These are phyloP conservation scores for Brachyptera putata DNA, from an alignment of 2,888 invertebrate genomes.

Conservation along the genomic window DNA sequence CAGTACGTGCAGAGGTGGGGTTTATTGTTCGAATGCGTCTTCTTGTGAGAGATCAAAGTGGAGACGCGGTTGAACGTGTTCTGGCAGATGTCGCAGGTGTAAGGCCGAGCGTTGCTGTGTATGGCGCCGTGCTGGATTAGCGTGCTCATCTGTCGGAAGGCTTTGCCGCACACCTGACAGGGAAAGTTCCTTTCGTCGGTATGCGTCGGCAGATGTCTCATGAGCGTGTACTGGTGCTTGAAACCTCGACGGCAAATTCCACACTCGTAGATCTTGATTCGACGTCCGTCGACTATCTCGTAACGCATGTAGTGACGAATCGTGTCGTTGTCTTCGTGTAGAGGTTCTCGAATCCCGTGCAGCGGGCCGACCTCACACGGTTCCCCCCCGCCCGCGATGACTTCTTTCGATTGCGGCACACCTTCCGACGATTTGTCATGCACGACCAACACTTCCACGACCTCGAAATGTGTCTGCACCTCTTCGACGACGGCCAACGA, in stretches of 20 bases:
- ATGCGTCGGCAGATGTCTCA: slow-evolving; percentile 71
- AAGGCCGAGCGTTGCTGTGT: slow-evolving; percentile 69
- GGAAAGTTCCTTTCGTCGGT: slow-evolving; percentile 73
- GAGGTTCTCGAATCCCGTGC: no score
- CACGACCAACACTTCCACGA: neutral
- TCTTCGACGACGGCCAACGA: no score
- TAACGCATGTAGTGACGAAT: neutral
- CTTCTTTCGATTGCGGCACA: no score
- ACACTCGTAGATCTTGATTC: slow-evolving; percentile 24
- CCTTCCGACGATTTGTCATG: no score
- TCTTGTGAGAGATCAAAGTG: slow-evolving; percentile 73
- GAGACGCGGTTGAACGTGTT: slow-evolving; percentile 76
- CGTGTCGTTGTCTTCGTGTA: neutral
- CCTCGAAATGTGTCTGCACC: neutral
- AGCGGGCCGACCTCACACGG: no score
- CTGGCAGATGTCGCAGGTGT: slow-evolving; percentile 65
- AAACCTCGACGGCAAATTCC: slow-evolving; percentile 20
- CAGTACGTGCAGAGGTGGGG: slow-evolving; percentile 70
- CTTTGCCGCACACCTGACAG: slow-evolving; percentile 67
- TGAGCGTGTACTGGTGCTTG: slow-evolving; percentile 65
- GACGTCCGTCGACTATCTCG: slow-evolving; percentile 9
- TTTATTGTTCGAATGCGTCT: slow-evolving; percentile 70
- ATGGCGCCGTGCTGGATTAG: slow-evolving; percentile 73
- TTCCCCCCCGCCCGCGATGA: no score
- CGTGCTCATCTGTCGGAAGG: slow-evolving; percentile 56